phyloP scores from a whole-genome alignment of 1,140 invertebrate genomes.

The Pogonus chalceus region DNA sequence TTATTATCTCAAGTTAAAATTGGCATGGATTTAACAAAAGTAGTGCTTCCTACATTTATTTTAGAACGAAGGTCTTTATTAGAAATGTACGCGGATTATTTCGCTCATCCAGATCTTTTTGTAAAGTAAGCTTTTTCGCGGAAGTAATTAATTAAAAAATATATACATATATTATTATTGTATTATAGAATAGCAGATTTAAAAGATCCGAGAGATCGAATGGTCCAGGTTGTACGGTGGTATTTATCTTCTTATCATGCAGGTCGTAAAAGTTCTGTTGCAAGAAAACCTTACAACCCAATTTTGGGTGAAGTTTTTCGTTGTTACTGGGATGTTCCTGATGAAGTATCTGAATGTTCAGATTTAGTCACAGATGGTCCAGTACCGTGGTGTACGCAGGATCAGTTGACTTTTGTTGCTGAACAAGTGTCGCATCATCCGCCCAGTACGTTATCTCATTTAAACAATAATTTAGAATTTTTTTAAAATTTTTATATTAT shows the following conservation, averaged over 20 bases:
- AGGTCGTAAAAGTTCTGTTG: conserved; percentile 84
- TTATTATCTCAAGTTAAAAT: conserved; percentile 93
- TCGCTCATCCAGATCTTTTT: conserved; percentile 94
- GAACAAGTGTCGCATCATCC: conserved; percentile 99
- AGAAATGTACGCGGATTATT: conserved; percentile 98
- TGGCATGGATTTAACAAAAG: conserved; percentile 97
- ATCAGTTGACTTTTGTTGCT: conserved; percentile 83
- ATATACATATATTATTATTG: not conserved
- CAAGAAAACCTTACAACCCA: conserved; percentile 97
- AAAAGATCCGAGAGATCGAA: conserved; percentile 73
- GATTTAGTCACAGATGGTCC: conserved; percentile 60
- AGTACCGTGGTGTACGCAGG: conserved; percentile 66
- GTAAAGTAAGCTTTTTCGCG: conserved; percentile 58
- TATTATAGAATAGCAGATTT: conserved; percentile 68
- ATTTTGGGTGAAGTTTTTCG: conserved; percentile 90
- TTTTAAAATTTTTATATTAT: conserved; percentile 26
- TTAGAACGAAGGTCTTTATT: conserved; percentile 88
- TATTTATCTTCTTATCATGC: conserved; percentile 96
- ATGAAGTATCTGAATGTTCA: conserved; percentile 16
- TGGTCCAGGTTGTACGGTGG: conserved; percentile 89
- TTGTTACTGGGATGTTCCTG: conserved; percentile 72
- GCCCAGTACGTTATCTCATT: conserved; percentile 55
- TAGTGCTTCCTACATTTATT: conserved; percentile 93
- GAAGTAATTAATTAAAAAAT: not conserved
- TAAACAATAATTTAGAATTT: not conserved